Conservation (phyloP, 1,140 invertebrate genomes). For the Belonocnema kinseyi region DNA sequence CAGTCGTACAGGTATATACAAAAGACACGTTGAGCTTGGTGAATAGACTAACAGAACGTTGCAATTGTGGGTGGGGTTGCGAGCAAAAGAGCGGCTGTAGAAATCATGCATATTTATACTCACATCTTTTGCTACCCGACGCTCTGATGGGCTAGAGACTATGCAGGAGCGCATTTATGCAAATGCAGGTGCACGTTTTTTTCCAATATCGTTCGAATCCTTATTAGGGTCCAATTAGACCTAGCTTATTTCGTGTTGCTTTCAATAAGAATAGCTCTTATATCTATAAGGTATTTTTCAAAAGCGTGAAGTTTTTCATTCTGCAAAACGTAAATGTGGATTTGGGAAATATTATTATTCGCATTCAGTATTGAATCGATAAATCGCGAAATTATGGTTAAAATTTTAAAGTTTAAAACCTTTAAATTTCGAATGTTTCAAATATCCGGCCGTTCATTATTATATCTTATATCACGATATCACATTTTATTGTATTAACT, state of each 20-base stretch:
- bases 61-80: constrained; percentile 31
- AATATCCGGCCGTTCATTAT: no score
- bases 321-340: no score
- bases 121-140: constrained; percentile 36
- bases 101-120: constrained; percentile 62
- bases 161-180: constrained; percentile 51
- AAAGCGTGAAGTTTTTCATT: neutral
- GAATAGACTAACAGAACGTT: constrained; percentile 57
- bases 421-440: no score
- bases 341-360: no score
- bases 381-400: no score
- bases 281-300: neutral
- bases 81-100: constrained; percentile 40
- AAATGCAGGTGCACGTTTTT: constrained; percentile 39
- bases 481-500: no score
- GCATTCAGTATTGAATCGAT: no score
- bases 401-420: no score
- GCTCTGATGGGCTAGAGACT: constrained; percentile 38
- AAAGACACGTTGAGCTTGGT: constrained; percentile 51
- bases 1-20: constrained; percentile 39
- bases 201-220: constrained; percentile 32
- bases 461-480: no score
- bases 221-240: constrained; percentile 21
- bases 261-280: neutral
- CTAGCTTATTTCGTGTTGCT: neutral